phyloP scores from a whole-genome alignment of 2,113 vertebrate species.

The Bambusicola thoracicus region DNA sequence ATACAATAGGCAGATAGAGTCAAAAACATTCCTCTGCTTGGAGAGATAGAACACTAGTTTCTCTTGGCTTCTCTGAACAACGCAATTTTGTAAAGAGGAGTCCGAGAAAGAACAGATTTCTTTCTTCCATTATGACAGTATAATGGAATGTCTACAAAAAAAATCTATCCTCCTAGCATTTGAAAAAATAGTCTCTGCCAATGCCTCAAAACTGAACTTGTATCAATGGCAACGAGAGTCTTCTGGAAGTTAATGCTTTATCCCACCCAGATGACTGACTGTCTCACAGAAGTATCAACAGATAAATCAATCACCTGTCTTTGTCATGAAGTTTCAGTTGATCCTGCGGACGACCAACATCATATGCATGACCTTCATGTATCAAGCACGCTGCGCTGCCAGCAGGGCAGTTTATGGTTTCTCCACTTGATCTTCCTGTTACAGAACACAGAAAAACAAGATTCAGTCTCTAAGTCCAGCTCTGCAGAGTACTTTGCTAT shows the following conservation, averaged over 20 bases:
- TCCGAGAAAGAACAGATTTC: not conserved
- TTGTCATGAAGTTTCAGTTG: conserved; percentile 77
- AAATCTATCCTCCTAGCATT: not conserved
- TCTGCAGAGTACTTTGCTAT: not conserved
- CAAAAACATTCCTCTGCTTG: not conserved
- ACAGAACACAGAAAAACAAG: not conserved
- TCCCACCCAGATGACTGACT: not conserved
- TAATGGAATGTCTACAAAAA: not conserved
- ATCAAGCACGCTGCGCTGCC: conserved; percentile 89
- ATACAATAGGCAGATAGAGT: not conserved
- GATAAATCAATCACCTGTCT: conserved; percentile 81
- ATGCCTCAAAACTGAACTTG: not conserved
- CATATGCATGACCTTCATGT: conserved; percentile 60
- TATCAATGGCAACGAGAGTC: not conserved
- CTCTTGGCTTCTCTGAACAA: not conserved
- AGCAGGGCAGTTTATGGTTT: conserved; percentile 75
- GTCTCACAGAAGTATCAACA: not conserved
- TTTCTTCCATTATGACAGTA: not conserved
- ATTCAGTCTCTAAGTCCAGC: not conserved
- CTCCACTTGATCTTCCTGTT: conserved; percentile 56
- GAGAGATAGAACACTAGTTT: not conserved
- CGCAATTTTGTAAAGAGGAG: not conserved
- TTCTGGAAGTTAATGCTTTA: not conserved
- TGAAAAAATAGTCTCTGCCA: not conserved
- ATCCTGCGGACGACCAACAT: conserved; percentile 83